Evolutionary conservation across 2,797 vertebrate species (phyloP), one percentile per base, ranked within the genome.

Genomic region (Enteromius unitaeniatus): DNA sequence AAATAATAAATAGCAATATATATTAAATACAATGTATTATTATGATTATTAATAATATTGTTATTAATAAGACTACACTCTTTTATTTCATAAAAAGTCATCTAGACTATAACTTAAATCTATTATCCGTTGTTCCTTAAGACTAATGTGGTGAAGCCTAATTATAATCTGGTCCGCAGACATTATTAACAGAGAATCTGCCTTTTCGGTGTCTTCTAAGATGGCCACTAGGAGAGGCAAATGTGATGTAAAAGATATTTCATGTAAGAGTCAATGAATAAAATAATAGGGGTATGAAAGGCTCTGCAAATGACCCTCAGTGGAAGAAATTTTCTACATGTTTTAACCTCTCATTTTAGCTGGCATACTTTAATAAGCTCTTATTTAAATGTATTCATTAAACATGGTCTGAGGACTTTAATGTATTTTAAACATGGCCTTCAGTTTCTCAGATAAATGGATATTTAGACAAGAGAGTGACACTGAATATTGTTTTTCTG

Each of bases 231-330:
- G 73, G 74, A 81, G 75, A 77, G 84, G 79, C 65, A 67, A 83
- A 89, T 87, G 80, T 88, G 82, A 86, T 69, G 84, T 70, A 77
- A 89, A 90, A 87, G 60, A 78, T 88, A 84, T 87, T 89, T 90
- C 45, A 90, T 89, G 77, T 79, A 87, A 85, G 75, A 88, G 37
- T 58, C 64, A 85, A 88, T 88, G 86, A 89, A 89, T 86, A 87
- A 92, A 90, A 91, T 87, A 89, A 90, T 75, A 86, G 86, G 84
- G 74, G 78, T 85, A 89, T 89, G 83, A 87, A 89, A 87, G 86
- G 42, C 51, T 86, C 84, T 62, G 53, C 49, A 87, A 89, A 89
- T 91, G 84, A 88, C 87, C 86, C 82, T 87, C 81, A 80, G 82
- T 90, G 85, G 84, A 76, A 84, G 74, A 82, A 81, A 80, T 73